Percentiles rank a stretch among this genome's conserved stretches.
phyloP scores from a whole-genome alignment of 1,140 invertebrate genomes.

The Drosophila melanogaster region DNA sequence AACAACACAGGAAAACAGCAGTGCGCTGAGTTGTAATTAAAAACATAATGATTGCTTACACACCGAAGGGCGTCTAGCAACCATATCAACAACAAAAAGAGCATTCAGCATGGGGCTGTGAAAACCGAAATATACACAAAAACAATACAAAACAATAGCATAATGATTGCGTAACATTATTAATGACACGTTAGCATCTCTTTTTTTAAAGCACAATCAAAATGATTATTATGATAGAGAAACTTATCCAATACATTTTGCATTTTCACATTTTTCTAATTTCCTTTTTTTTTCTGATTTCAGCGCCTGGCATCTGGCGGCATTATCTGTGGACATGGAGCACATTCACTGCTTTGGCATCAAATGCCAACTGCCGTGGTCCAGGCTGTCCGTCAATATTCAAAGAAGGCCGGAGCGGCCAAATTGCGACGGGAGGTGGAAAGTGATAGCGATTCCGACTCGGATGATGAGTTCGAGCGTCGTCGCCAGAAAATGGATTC shows the following conservation, averaged over 20 bases:
- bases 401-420: slow-evolving; percentile 65
- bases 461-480: slow-evolving; percentile 86
- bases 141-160: slow-evolving; percentile 29
- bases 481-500: slow-evolving; percentile 70
- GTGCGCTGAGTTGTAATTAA: slow-evolving; percentile 30
- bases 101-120: slow-evolving; percentile 21
- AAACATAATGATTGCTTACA: slow-evolving; percentile 45
- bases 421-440: slow-evolving; percentile 82
- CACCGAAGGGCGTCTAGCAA: slow-evolving; percentile 46
- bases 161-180: slow-evolving; percentile 19
- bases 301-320: slow-evolving; percentile 45
- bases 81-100: slow-evolving; percentile 25
- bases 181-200: too few relatives aligned
- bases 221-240: too few relatives aligned
- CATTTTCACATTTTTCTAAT: too few relatives aligned
- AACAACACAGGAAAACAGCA: slow-evolving; percentile 8
- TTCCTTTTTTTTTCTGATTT: slow-evolving; percentile 9
- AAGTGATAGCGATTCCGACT: slow-evolving; percentile 87
- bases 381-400: slow-evolving; percentile 66
- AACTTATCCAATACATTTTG: too few relatives aligned
- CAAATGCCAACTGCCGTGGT: slow-evolving; percentile 46
- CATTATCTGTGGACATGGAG: slow-evolving; percentile 17
- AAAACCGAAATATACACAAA: slow-evolving; percentile 22
- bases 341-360: slow-evolving; percentile 44
- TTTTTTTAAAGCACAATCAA: too few relatives aligned